These are phyloP conservation scores for Capreolus pygargus DNA, from an alignment of 2,113 vertebrate species.

Conservation along the genomic window DNA sequence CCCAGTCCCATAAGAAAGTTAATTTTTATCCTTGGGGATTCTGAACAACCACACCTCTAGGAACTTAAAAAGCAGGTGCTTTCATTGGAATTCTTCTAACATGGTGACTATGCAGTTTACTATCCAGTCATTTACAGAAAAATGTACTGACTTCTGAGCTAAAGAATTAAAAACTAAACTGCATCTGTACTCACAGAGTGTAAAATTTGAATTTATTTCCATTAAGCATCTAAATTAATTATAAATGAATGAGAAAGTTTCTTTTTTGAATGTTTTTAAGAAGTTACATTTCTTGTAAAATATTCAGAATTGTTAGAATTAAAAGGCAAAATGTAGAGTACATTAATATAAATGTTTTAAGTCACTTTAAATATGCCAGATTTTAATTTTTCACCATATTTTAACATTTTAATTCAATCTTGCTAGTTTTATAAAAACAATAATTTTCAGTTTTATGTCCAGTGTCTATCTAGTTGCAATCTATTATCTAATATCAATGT, in stretches of 20 bases:
- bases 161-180: conserved; percentile 10
- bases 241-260: background rate
- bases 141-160: background rate
- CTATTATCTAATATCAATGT: background rate
- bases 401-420: conserved; percentile 24
- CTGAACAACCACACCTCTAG: background rate
- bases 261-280: background rate
- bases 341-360: background rate
- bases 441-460: background rate
- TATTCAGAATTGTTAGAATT: background rate
- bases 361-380: background rate
- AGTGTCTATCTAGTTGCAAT: background rate
- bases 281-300: background rate
- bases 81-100: background rate
- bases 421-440: background rate
- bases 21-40: background rate
- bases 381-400: background rate
- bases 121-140: background rate
- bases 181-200: background rate
- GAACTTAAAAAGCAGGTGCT: background rate
- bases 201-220: conserved; percentile 7
- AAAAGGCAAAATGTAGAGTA: background rate
- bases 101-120: background rate
- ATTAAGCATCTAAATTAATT: conserved; percentile 1
- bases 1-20: background rate